These are phyloP conservation scores for Spilogale gracilis DNA, from an alignment of 2,113 vertebrate genomes.

Conservation along the genomic window DNA sequence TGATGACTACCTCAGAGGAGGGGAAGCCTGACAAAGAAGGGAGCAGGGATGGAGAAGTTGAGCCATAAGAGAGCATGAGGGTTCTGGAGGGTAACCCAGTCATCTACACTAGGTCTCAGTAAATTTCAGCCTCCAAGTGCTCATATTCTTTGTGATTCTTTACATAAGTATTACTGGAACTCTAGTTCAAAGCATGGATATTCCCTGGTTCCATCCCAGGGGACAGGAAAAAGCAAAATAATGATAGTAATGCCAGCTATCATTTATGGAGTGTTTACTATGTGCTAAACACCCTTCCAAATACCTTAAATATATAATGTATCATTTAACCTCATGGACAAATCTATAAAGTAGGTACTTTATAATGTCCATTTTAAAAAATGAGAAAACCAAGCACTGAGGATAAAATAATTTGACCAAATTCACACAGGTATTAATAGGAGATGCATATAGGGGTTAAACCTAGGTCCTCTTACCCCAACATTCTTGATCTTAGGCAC, in stretches of 20 bases:
- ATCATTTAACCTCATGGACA: neutral
- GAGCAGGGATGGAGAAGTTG: neutral
- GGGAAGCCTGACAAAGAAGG: fast-evolving
- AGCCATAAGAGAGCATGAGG: neutral
- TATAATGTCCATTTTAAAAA: constrained; percentile 22
- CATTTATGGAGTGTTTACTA: neutral
- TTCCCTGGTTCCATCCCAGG: neutral
- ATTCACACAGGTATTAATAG: neutral
- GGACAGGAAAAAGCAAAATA: neutral
- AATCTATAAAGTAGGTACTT: neutral
- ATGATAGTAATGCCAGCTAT: neutral
- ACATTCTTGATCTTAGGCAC: neutral
- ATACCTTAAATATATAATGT: neutral
- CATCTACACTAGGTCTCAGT: neutral
- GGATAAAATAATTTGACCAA: neutral
- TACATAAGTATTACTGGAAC: neutral
- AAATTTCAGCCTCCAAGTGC: neutral
- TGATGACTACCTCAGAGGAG: neutral
- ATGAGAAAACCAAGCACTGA: neutral
- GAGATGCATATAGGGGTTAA: neutral
- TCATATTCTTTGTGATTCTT: neutral
- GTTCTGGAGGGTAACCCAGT: neutral
- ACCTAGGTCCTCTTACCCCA: neutral
- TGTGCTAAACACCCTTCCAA: neutral
- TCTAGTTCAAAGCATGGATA: neutral